Percentiles rank a stretch among this genome's conserved stretches.
Conservation (phyloP, 1,140 invertebrate species). For the Leptonema lineaticorne region DNA sequence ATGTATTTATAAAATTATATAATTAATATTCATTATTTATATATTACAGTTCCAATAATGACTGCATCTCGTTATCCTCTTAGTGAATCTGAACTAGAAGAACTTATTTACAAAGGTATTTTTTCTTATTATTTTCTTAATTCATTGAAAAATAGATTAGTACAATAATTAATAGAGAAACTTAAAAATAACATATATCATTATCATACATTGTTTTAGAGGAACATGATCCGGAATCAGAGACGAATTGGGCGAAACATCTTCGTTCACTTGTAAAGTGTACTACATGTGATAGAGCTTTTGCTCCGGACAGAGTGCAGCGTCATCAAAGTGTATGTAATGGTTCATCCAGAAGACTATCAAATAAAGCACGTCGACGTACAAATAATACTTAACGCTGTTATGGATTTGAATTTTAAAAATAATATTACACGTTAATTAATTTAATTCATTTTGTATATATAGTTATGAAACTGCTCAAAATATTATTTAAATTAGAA, state of each 20-base stretch:
- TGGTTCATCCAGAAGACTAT: slow-evolving; percentile 24
- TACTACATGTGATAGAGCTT: slow-evolving; percentile 28
- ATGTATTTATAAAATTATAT: neutral
- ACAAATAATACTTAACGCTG: too few species aligned
- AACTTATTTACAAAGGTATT: neutral
- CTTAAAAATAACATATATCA: neutral
- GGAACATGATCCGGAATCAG: neutral
- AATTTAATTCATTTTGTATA: too few species aligned
- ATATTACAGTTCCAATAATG: neutral
- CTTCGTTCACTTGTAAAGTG: slow-evolving; percentile 34
- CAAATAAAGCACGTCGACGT: too few species aligned
- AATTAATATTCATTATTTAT: neutral
- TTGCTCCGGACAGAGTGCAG: slow-evolving; percentile 35
- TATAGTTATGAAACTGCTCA: too few species aligned
- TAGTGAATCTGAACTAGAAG: neutral
- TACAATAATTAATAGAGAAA: too few species aligned
- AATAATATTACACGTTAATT: too few species aligned
- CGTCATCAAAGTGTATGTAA: slow-evolving; percentile 34
- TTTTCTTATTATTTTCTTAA: neutral
- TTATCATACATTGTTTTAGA: slow-evolving; percentile 5
- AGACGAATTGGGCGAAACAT: slow-evolving; percentile 36
- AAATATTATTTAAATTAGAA: too few species aligned
- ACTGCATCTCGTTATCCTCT: neutral
- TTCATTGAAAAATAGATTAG: too few species aligned
- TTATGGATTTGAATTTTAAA: too few species aligned